phyloP scores from a whole-genome alignment of 2,113 vertebrate species.

The Neofelis nebulosa region DNA sequence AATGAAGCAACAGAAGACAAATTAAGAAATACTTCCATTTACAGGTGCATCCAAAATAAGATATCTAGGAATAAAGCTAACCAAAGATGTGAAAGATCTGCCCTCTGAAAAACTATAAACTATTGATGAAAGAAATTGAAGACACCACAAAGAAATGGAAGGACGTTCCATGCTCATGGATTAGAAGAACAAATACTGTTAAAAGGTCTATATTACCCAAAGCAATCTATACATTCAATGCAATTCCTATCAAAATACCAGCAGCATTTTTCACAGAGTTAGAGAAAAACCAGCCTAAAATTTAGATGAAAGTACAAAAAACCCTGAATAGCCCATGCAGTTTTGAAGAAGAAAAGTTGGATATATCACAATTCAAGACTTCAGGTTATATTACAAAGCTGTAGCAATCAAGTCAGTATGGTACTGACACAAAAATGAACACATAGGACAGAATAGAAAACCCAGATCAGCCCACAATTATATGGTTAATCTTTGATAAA shows the following conservation, averaged over 20 bases:
- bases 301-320: background rate
- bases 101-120: background rate
- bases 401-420: background rate
- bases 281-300: background rate
- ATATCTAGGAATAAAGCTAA: background rate
- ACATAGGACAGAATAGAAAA: background rate
- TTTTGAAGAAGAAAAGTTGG: background rate
- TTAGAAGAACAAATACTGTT: background rate
- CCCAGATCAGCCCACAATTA: background rate
- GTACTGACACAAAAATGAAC: background rate
- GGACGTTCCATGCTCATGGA: background rate
- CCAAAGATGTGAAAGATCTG: background rate
- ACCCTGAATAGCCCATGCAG: background rate
- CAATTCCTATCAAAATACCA: background rate
- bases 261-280: background rate
- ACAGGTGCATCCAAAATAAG: background rate
- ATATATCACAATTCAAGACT: background rate
- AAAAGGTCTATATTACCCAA: background rate
- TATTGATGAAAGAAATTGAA: background rate
- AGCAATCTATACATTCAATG: background rate
- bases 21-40: background rate
- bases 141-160: background rate
- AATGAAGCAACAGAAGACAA: background rate
- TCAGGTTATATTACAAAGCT: background rate
- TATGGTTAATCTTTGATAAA: background rate